Percentiles rank a stretch among this genome's conserved stretches.
These are phyloP conservation scores for Spilarctia lutea DNA, from an alignment of 2,888 invertebrate genomes.

Conservation along the genomic window DNA sequence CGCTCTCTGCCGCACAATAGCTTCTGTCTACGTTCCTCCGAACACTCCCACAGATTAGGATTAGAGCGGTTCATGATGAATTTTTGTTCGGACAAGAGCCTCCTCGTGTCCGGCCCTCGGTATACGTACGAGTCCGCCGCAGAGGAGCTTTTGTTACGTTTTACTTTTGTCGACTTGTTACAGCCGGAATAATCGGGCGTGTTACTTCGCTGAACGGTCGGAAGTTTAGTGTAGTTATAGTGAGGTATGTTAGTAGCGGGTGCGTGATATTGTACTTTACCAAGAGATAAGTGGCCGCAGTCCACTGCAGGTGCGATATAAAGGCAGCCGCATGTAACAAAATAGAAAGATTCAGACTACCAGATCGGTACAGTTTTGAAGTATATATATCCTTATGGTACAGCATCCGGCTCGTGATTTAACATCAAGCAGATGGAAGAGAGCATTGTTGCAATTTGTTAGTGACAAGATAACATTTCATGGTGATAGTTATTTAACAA, in stretches of 20 bases:
- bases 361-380: slow-evolving; percentile 37
- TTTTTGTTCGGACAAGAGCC: slow-evolving; percentile 75
- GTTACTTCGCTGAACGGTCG: slow-evolving; percentile 71
- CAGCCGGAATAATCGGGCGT: slow-evolving; percentile 73
- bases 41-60: slow-evolving; percentile 79
- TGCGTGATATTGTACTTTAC: slow-evolving; percentile 91
- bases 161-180: slow-evolving; percentile 74
- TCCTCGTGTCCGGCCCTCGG: slow-evolving; percentile 73
- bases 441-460: slow-evolving; percentile 50
- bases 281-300: slow-evolving; percentile 88
- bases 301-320: slow-evolving; percentile 88
- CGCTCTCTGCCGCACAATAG: slow-evolving; percentile 64
- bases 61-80: slow-evolving; percentile 82
- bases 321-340: slow-evolving; percentile 87
- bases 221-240: slow-evolving; percentile 78
- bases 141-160: slow-evolving; percentile 83
- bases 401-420: slow-evolving; percentile 30
- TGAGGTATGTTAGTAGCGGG: slow-evolving; percentile 84
- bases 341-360: slow-evolving; percentile 82
- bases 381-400: slow-evolving; percentile 23
- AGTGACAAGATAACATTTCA: slow-evolving; percentile 54
- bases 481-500: slow-evolving; percentile 48
- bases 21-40: slow-evolving; percentile 68
- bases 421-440: slow-evolving; percentile 46
- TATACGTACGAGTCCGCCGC: slow-evolving; percentile 77